Evolutionary conservation across 2,797 vertebrate species (phyloP), one percentile per base, ranked within the genome.

Genomic region (Pygocentrus nattereri): DNA sequence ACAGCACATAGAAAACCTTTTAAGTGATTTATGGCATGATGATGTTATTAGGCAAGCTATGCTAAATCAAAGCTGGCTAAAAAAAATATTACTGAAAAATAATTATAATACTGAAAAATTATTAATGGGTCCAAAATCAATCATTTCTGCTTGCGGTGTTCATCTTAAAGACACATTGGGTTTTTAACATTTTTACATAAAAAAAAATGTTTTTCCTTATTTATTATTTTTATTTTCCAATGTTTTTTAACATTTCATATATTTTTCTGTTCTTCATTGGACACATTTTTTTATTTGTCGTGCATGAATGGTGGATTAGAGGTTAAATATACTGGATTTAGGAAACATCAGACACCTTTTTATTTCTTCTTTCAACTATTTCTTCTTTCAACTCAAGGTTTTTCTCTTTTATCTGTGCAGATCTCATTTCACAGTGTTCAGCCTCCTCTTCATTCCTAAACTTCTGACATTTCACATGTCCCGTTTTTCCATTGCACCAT

Each of bases 381-480:
- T n/a, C n/a, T n/a, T n/a, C n/a, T n/a, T n/a, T n/a, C n/a, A 27
- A 58, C 31, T 82, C 65, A 79, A 21, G n/a, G 38, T 69, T 64
- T 74, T 72, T 3, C 34, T 76, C 52, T 76, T 76, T 58, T 72
- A 64, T 76, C 38, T 67, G 52, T 47, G 67, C 52, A 76, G 62
- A 80, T 86, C 52, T 69, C 23, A 82, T 84, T 86, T 79, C 75
- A 61, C 73, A 80, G 58, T 56, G 58, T 76, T 75, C 73, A 80
- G 78, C 73, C 61, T 74, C 56, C 30, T 64, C 30, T 77, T 44
- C 61, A 58, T 73, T 74, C 56, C 25, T 31, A 27, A 25, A 58
- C 74, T 72, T 79, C 19, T 54, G 59, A 44, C 30, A 80, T 70
- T 84, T 70, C 76, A 71, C 38, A 61, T 68, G 10, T 79, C 16